A percentile compares a stretch with the other conserved stretches of the same genome.
phyloP scores from a whole-genome alignment of 53 echinoderm and acorn worm genomes.

The Antedon mediterranea region DNA sequence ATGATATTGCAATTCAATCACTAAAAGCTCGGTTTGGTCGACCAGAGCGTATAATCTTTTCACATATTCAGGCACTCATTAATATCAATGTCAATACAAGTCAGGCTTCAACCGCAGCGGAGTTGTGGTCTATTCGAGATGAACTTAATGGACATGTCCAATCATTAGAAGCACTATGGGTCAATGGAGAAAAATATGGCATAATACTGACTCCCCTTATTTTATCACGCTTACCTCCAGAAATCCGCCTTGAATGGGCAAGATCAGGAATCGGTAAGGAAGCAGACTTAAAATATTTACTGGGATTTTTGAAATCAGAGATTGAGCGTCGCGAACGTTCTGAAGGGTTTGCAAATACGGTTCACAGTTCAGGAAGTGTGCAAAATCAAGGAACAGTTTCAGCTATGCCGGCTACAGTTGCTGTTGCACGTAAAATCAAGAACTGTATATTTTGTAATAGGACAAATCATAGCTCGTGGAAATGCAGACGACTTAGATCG shows the following conservation, averaged over 20 bases:
- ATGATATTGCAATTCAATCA: not conserved
- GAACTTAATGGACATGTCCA: conserved; percentile 6
- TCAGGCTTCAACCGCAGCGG: not conserved
- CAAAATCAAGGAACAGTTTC: not conserved
- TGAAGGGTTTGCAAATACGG: conserved; percentile 3
- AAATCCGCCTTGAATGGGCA: conserved; percentile 15
- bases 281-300: conserved; percentile 12
- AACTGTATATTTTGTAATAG: conserved; percentile 12
- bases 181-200: conserved; percentile 7
- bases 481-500: too few species aligned
- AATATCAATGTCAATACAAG: conserved; percentile 6
- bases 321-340: conserved; percentile 13
- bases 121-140: not conserved
- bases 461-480: too few species aligned
- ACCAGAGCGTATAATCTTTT: conserved; percentile 16
- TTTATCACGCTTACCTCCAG: conserved; percentile 7
- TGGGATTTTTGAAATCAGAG: conserved; percentile 15
- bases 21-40: conserved; percentile 5
- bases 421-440: too few species aligned
- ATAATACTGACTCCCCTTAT: conserved; percentile 9
- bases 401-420: not conserved
- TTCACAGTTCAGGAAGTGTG: not conserved
- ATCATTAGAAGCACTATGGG: conserved; percentile 12
- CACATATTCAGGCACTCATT: conserved; percentile 8
- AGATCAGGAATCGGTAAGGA: conserved; percentile 2